Percentiles rank a stretch among this genome's conserved stretches.
phyloP scores from a whole-genome alignment of 2,797 vertebrate species.

The Oophaga sylvatica region DNA sequence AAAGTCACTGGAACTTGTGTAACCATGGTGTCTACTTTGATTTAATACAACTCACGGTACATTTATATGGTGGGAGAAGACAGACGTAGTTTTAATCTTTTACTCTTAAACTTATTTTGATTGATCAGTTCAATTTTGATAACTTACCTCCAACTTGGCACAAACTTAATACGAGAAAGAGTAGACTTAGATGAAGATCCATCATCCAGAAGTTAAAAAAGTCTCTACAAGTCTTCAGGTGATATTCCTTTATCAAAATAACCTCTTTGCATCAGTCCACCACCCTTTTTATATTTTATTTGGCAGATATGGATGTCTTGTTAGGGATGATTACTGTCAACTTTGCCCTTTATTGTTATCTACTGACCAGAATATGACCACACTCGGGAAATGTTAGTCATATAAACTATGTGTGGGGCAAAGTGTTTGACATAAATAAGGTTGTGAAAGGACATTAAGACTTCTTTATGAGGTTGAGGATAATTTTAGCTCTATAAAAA shows the following conservation, averaged over 20 bases:
- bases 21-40: no score
- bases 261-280: no score
- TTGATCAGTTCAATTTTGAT: neutral
- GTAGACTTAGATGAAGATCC: neutral
- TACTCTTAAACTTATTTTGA: neutral
- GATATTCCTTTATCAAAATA: no score
- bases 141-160: slow-evolving; percentile 4
- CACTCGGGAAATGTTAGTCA: neutral
- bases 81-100: neutral
- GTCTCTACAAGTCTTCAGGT: neutral
- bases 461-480: neutral
- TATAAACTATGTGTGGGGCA: neutral
- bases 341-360: neutral
- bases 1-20: no score
- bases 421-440: neutral
- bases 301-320: no score
- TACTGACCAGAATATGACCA: neutral
- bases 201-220: neutral
- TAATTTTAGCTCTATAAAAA: neutral
- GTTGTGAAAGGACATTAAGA: neutral
- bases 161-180: neutral
- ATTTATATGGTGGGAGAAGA: neutral
- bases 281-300: no score
- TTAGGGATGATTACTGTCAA: neutral
- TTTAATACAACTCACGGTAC: no score